Conservation (phyloP, 2,888 invertebrate species). For the Chironomus riparius region DNA sequence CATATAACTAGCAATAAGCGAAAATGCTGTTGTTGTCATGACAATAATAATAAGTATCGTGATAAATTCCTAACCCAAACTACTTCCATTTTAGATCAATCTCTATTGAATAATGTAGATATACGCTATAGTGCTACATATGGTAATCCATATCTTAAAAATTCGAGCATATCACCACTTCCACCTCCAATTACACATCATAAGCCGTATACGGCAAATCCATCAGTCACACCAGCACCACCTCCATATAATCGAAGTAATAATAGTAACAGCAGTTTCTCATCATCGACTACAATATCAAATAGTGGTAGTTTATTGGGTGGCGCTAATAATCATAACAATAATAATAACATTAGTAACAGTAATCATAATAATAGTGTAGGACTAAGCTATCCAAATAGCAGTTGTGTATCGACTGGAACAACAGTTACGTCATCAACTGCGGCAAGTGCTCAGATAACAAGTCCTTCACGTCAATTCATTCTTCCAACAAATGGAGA, state of each 20-base stretch:
- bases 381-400: constrained; percentile 13
- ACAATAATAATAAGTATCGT: not conserved
- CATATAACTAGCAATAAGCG: not conserved
- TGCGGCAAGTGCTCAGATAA: constrained; percentile 54
- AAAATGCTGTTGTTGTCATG: constrained; percentile 3
- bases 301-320: constrained; percentile 10
- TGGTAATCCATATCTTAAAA: constrained; percentile 77
- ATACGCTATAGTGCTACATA: constrained; percentile 83
- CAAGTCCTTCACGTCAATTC: constrained; percentile 43
- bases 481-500: constrained; percentile 43
- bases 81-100: constrained; percentile 28
- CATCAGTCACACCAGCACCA: constrained; percentile 70
- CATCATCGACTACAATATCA: constrained; percentile 20
- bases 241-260: constrained; percentile 54
- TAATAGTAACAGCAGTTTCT: constrained; percentile 17
- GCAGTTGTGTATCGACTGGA: constrained; percentile 35
- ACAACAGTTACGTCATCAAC: constrained; percentile 51
- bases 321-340: not conserved
- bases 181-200: constrained; percentile 43
- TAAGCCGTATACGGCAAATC: constrained; percentile 52
- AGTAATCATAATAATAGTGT: not conserved
- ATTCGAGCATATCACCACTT: constrained; percentile 47
- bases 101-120: constrained; percentile 49
- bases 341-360: not conserved
- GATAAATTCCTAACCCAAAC: constrained; percentile 10